These are phyloP conservation scores for Hemibagrus guttatus DNA, from an alignment of 2,797 vertebrate species.

Conservation along the genomic window DNA sequence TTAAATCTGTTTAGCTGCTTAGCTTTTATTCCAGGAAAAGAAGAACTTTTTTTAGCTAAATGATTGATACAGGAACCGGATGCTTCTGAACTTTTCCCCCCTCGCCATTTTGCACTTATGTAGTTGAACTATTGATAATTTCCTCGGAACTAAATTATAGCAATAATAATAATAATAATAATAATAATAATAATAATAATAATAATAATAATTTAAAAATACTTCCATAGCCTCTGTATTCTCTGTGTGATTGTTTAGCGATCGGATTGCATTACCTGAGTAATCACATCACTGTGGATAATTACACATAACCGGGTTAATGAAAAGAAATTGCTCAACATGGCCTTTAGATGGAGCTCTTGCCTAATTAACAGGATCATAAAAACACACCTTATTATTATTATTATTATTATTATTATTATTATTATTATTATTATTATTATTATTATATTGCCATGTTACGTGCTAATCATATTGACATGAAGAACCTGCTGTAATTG, in stretches of 20 bases:
- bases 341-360: conserved; percentile 14
- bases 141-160: background rate
- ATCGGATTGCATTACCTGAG: background rate
- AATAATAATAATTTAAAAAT: background rate
- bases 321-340: background rate
- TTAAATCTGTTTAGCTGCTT: too few relatives aligned
- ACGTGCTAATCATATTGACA: too few relatives aligned
- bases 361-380: background rate
- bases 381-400: background rate
- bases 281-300: background rate
- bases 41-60: background rate
- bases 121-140: background rate
- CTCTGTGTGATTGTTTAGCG: background rate
- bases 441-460: too few relatives aligned
- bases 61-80: background rate
- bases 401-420: too few relatives aligned
- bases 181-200: background rate
- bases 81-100: background rate
- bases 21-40: background rate
- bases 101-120: background rate
- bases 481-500: background rate
- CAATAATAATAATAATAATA: background rate
- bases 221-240: too few relatives aligned
- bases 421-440: too few relatives aligned
- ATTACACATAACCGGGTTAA: background rate